Evolutionary conservation across 1,140 invertebrate species (phyloP).

Genomic region (Probaryconus sp.): DNA sequence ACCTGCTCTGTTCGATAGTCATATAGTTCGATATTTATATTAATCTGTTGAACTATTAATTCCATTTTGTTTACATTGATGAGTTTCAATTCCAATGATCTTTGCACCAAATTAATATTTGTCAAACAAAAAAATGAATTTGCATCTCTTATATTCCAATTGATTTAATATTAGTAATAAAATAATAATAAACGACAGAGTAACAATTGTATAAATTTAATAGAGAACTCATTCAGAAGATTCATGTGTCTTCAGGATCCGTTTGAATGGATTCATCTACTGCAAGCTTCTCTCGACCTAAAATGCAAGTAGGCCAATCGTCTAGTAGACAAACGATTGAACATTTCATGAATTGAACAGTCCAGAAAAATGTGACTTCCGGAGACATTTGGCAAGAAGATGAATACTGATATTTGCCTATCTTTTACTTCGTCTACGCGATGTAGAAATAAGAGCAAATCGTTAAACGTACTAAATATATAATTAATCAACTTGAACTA

Average conservation of each 20-base stretch:
- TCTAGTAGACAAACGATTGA: conserved; percentile 42
- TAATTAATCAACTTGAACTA: conserved; percentile 9
- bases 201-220: neutral
- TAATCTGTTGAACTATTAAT: too few species aligned
- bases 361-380: conserved; percentile 35
- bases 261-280: conserved; percentile 38
- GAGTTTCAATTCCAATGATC: too few species aligned
- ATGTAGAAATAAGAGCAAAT: conserved; percentile 10
- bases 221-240: too few species aligned
- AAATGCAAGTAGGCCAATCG: conserved; percentile 44
- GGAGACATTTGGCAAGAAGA: conserved; percentile 22
- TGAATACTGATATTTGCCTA: conserved; percentile 22
- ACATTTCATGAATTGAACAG: conserved; percentile 31
- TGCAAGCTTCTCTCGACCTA: conserved; percentile 39
- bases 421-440: conserved; percentile 11
- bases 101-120: too few species aligned
- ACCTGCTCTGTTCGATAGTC: conserved; percentile 11
- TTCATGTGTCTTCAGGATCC: conserved; percentile 17
- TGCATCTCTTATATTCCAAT: too few species aligned
- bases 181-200: too few species aligned
- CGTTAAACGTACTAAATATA: conserved; percentile 9
- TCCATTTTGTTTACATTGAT: too few species aligned
- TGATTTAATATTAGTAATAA: conserved; percentile 1
- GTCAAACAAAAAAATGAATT: too few species aligned
- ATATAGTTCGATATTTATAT: conserved; percentile 8